These are phyloP conservation scores for Panurus biarmicus DNA, from an alignment of 2,113 vertebrate species.

Conservation along the genomic window DNA sequence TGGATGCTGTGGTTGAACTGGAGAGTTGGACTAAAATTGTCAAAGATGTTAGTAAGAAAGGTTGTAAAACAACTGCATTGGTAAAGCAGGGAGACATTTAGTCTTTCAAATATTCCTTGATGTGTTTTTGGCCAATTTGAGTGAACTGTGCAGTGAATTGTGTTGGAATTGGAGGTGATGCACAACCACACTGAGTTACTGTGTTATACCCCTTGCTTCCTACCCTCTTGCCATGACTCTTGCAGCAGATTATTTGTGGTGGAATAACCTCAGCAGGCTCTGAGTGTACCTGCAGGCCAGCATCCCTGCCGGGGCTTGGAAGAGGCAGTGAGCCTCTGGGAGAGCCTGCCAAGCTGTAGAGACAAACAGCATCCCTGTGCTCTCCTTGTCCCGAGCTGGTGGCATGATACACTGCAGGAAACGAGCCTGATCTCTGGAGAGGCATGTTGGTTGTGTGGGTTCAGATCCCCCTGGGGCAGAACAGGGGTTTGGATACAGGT, in stretches of 20 bases:
- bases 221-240: not conserved
- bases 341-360: not conserved
- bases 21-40: not conserved
- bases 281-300: not conserved
- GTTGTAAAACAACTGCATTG: fast-evolving
- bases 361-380: fast-evolving
- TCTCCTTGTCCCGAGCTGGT: fast-evolving
- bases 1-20: not conserved
- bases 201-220: not conserved
- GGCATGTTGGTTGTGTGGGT: not conserved
- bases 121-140: not conserved
- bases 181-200: not conserved
- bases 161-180: not conserved
- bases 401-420: fast-evolving
- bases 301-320: not conserved
- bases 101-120: not conserved
- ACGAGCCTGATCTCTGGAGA: fast-evolving
- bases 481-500: not conserved
- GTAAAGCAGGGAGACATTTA: not conserved
- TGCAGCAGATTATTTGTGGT: not conserved
- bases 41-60: not conserved
- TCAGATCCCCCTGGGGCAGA: not conserved
- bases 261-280: not conserved
- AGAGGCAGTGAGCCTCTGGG: not conserved
- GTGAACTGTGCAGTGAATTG: not conserved